Evolutionary conservation across 2,888 invertebrate genomes (phyloP).

Genomic region (Sussaba pulchella): DNA sequence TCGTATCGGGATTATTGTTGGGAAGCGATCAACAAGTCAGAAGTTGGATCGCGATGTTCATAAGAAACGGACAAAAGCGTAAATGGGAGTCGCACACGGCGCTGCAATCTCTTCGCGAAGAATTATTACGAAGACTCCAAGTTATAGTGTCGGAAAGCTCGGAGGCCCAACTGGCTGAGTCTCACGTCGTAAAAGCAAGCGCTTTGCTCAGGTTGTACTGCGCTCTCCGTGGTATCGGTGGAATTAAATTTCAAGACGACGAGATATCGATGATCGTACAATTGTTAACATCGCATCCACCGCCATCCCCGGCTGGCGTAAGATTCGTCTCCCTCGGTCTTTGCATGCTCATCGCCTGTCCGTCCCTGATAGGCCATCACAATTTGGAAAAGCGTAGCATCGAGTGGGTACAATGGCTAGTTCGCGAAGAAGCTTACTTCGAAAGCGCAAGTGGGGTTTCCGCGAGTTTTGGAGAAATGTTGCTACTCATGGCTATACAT

Average conservation of each 20-base stretch:
- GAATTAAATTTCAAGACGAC: slow-evolving; percentile 96
- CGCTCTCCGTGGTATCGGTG: slow-evolving; percentile 96
- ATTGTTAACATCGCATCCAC: slow-evolving; percentile 94
- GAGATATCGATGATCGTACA: slow-evolving; percentile 94
- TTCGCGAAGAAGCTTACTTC: slow-evolving; percentile 95
- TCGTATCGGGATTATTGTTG: slow-evolving; percentile 94
- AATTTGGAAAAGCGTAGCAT: slow-evolving; percentile 93
- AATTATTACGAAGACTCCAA: slow-evolving; percentile 90
- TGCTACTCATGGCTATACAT: slow-evolving; percentile 97
- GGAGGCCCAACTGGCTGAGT: slow-evolving; percentile 87
- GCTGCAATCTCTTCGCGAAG: slow-evolving; percentile 90
- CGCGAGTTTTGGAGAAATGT: slow-evolving; percentile 97
- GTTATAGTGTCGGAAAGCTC: slow-evolving; percentile 88
- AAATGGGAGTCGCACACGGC: slow-evolving; percentile 92
- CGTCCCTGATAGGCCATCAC: slow-evolving; percentile 90
- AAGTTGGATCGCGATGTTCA: slow-evolving; percentile 96
- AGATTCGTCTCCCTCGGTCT: slow-evolving; percentile 96
- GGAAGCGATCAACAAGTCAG: slow-evolving; percentile 96
- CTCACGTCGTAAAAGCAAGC: slow-evolving; percentile 93
- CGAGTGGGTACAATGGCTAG: slow-evolving; percentile 97
- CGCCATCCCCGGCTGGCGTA: slow-evolving; percentile 96
- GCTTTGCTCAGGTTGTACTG: slow-evolving; percentile 95
- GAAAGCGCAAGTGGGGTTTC: slow-evolving; percentile 93
- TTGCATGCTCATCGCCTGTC: slow-evolving; percentile 97
- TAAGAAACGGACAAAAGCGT: slow-evolving; percentile 94